Base-by-base conservation (phyloP, 2,113 vertebrate species). In the Pithys albifrons region DNA sequence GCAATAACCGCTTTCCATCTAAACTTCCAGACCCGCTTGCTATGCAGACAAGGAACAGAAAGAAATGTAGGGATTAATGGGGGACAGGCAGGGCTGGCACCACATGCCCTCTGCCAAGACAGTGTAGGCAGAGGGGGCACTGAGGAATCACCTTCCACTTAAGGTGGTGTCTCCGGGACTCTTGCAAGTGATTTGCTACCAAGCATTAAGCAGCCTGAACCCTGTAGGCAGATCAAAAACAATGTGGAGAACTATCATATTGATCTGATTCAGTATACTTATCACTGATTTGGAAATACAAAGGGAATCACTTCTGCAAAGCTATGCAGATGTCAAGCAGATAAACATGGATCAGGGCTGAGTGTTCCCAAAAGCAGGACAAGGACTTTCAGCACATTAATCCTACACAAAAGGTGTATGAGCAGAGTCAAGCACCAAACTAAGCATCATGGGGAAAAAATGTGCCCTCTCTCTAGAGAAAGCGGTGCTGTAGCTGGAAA, bases 261-360 rank as follows among this genome's bases (percentile, higher is more conserved):
- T 61, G 64, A 70, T 77, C 69, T 33, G 18, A 74, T 37, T 49
- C 83, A 66, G 14, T 46, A 9, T 0, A 5, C 37, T 88, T n/a
- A 66, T 66, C 75, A 19, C 28, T 54, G 46, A 58, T 70, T 73
- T 49, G 49, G 62, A 88, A 76, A 58, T 19, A 54, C 7, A 46
- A 73, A 83, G 33, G n/a, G 91, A 89, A 84, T 46, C 7, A 18
- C 41, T 93, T 61, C 64, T 87, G 55, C 37, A 89, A 31, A 84
- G 58, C 64, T 46, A 54, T 71, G 54, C 65, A 84, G 77, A 71
- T 49, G 39, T 49, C 4, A 1, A 71, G 59, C 12, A 69, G 65
- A 78, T 70, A 89, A 77, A 89, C 20, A 27, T 0, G 0, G 43
- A 67, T 9, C 14, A 73, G n/a, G 35, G 48, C 1, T 84, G 72